Evolutionary conservation across 2,113 vertebrate genomes (phyloP).

Genomic region (Geococcyx californianus): DNA sequence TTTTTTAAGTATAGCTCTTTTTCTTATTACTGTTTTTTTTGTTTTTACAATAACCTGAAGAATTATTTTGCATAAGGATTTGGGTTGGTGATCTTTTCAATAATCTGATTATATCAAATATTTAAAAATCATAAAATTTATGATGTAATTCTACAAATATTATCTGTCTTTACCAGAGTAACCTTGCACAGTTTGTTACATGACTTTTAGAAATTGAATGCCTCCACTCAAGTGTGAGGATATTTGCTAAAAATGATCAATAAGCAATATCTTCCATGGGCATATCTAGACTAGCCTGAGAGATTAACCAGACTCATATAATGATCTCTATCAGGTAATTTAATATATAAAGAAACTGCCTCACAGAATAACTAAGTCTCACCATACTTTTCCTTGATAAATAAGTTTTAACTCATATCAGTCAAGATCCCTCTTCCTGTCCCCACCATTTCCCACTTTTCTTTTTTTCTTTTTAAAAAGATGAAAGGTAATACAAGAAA

Average conservation of each 20-base stretch:
- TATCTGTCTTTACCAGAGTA: neutral
- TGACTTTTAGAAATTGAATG: neutral
- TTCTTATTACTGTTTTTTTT: neutral
- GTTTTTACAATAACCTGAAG: neutral
- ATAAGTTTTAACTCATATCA: neutral
- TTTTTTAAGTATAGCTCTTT: neutral
- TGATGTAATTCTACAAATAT: neutral
- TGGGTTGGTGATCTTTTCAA: neutral
- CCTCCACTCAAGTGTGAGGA: neutral
- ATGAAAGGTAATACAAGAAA: neutral
- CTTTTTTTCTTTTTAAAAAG: neutral
- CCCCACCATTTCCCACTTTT: fast-evolving
- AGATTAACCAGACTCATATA: neutral
- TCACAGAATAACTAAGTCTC: neutral
- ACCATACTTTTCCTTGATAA: neutral
- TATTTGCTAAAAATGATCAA: neutral
- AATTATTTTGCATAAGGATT: neutral
- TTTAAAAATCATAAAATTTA: neutral
- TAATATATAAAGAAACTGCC: neutral
- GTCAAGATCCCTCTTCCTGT: neutral
- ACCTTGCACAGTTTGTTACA: neutral
- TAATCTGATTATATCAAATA: neutral
- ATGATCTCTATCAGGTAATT: neutral
- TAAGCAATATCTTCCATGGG: neutral
- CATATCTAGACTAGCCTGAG: neutral